Evolutionary conservation across 2,888 invertebrate genomes (phyloP).

Genomic region (Yponomeuta sedellus): DNA sequence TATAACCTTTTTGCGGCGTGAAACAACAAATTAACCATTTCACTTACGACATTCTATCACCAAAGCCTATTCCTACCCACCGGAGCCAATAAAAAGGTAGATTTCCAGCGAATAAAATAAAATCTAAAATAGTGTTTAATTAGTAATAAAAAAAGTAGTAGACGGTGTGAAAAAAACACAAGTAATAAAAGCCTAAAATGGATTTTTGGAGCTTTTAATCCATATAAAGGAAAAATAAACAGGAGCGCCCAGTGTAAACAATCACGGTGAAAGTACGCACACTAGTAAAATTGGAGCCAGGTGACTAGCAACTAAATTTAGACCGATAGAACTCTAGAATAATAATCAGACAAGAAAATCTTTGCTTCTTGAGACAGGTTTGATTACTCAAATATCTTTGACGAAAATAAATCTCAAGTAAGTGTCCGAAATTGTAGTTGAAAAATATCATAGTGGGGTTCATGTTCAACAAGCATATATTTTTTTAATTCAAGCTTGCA

Average conservation of each 20-base stretch:
- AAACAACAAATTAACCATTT: not conserved
- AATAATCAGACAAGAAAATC: not conserved
- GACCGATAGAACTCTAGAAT: not conserved
- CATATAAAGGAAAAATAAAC: conserved; percentile 72
- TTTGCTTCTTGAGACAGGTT: no score
- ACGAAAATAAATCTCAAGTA: no score
- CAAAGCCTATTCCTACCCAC: no score
- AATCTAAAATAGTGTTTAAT: not conserved
- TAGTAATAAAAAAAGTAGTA: not conserved
- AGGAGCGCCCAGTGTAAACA: conserved; percentile 63
- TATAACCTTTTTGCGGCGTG: not conserved
- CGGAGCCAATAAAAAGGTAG: no score
- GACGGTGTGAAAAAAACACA: not conserved
- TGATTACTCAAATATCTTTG: no score
- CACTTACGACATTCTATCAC: not conserved
- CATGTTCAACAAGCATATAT: no score
- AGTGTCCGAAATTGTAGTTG: no score
- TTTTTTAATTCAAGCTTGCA: no score
- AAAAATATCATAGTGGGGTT: no score
- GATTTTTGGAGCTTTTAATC: conserved; percentile 70
- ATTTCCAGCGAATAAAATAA: no score
- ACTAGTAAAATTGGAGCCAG: conserved; percentile 24
- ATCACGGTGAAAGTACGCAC: conserved; percentile 37
- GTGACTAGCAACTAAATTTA: not conserved
- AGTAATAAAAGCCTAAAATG: conserved; percentile 55